Percentiles rank a stretch among this genome's conserved stretches.
phyloP scores from a whole-genome alignment of 64 coral and sea anemone genomes.

The Cladopsammia gracilis region DNA sequence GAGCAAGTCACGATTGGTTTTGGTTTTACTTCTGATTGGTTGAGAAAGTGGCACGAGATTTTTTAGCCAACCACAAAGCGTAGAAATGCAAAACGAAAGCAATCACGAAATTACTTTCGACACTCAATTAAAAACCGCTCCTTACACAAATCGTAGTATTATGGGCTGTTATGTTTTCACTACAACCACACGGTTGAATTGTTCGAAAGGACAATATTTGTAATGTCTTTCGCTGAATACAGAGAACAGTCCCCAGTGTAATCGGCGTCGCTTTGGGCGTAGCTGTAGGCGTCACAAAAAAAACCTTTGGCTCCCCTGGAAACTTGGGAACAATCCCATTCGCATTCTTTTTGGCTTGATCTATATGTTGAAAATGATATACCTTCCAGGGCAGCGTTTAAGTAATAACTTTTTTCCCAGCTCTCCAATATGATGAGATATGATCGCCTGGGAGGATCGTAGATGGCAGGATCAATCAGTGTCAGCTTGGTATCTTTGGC shows the following conservation, averaged over 20 bases:
- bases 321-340: neutral
- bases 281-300: neutral
- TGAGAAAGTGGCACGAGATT: too few species aligned
- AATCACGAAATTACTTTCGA: too few species aligned
- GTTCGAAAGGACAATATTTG: neutral
- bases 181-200: neutral
- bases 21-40: too few species aligned
- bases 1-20: too few species aligned
- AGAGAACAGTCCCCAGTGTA: neutral
- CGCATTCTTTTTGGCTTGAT: neutral
- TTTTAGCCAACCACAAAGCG: too few species aligned
- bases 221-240: neutral
- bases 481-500: neutral
- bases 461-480: neutral
- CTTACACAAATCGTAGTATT: too few species aligned
- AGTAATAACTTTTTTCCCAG: neutral
- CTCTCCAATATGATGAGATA: neutral
- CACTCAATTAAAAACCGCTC: too few species aligned
- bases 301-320: neutral
- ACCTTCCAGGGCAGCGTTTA: neutral
- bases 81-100: too few species aligned
- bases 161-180: neutral
- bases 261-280: too few species aligned
- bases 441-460: neutral
- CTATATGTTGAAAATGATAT: neutral